Evolutionary conservation across 2,888 invertebrate species (phyloP), one percentile per base, ranked within the genome.

Genomic region (Lordiphosa fenestrarum): DNA sequence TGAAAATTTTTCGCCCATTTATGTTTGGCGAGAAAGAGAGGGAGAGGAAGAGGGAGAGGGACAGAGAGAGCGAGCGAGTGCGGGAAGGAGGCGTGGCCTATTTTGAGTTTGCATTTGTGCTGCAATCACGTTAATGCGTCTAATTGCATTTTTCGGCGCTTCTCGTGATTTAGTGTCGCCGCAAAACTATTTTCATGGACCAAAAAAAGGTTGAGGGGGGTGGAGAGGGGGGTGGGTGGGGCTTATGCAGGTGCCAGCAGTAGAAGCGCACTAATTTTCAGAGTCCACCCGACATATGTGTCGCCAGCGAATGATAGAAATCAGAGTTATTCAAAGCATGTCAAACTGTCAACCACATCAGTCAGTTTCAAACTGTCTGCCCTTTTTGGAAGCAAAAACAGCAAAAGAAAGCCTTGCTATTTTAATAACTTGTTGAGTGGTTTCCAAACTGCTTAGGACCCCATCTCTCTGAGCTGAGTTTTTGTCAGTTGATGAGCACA

Each of bases 61-160:
- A n/a, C 0, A 1, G 2, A 19, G 2, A 19, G 19, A 19, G 3
- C 2, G 2, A 0, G 7, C 7, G 25, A 7, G 6, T 6, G 7
- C 2, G 7, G 25, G 7, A 59, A 15, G 15, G 1, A 15, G 15
- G n/a, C 13, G 48, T 35, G 48, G 44, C 39, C 36, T 49, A 38
- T 38, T 30, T 48, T 46, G 33, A 46, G 40, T 47, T 66, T 66
- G 46, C 33, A 37, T 62, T 53, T 39, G 49, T 35, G 48, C 66
- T 37, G 60, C 42, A 44, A 59, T 44, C 25, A 49, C 53, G 54
- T 63, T 82, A 78, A 78, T 82, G 72, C 83, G 54, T 69, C 80
- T 77, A 77, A 77, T 82, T 82, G 82, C 78, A 76, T 77, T 82
- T 82, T 56, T 61, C 55, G 61, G 46, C 75, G 35, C 35, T 47